These are phyloP conservation scores for Zoroaster sp. DNA, from an alignment of 53 echinoderm and acorn worm genomes.

Conservation along the genomic window DNA sequence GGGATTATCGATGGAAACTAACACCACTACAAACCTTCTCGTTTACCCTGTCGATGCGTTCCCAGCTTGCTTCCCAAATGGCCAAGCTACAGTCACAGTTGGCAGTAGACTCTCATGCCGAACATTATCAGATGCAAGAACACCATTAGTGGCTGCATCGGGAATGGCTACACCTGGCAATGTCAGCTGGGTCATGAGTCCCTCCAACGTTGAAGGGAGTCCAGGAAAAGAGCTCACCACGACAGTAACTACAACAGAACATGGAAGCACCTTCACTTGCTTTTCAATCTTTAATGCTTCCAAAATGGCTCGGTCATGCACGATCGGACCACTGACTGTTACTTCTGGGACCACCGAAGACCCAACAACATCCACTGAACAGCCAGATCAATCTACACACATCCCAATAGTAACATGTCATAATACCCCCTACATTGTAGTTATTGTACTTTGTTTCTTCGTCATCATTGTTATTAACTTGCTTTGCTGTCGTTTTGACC, in stretches of 20 bases:
- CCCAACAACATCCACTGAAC: no score
- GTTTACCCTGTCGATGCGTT: neutral
- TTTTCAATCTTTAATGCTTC: neutral
- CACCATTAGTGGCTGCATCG: neutral
- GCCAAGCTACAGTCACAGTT: neutral
- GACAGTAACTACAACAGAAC: neutral
- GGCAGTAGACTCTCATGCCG: neutral
- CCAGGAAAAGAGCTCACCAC: neutral
- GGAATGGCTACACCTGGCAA: neutral
- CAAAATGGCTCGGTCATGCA: neutral
- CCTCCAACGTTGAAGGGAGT: neutral
- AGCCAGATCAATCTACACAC: no score
- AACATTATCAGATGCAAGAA: neutral
- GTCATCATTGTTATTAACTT: neutral
- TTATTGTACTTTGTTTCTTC: neutral
- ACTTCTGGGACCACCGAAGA: neutral
- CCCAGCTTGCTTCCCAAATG: constrained; percentile 15
- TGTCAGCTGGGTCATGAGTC: neutral
- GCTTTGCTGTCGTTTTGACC: neutral
- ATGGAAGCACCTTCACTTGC: neutral
- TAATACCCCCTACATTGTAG: neutral
- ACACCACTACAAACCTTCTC: neutral
- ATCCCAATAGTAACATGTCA: no score
- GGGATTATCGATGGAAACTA: no score
- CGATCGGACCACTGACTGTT: neutral